Evolutionary conservation across 2,888 invertebrate species (phyloP), one percentile per base, ranked within the genome.

Genomic region (Ormyrus pomaceus): DNA sequence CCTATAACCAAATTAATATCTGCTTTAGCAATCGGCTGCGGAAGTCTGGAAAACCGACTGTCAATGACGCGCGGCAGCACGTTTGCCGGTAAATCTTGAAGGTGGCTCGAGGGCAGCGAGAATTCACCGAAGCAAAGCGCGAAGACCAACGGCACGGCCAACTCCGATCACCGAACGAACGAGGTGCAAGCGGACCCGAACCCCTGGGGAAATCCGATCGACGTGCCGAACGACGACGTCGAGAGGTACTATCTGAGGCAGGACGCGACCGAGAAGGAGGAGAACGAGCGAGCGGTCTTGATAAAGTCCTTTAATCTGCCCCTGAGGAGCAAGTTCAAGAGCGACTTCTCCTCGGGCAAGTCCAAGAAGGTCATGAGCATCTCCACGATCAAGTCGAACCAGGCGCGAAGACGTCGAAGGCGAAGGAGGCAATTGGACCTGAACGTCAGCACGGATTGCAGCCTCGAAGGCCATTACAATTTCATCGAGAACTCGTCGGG

Each of bases 101-200:
- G 87, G 85, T 88, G 90, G 89, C 88, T 87, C 82, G 88, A 87
- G 89, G 90, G 88, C 89, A 90, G 88, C 85, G 87, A 88, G 84
- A 87, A 75, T 50, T 9, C 51, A 46, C 5, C 11, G 79, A 77
- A 80, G 45, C 72, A 55, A 79, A 72, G 72, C 9, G 77, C n/a
- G 10, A 79, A 70, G 34, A 34, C 62, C 7, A 70, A 82, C 13
- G 53, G 72, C 13, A 73, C 59, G 6, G 82, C 51, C 8, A 19
- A 55, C 7, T 19, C 19, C 19, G 19, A 19, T 1, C 19, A 1
- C 19, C 19, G 19, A 19, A 68, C 65, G 7, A 56, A 62, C 13
- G 71, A 75, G 6, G 73, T 50, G 5, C 19, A 46, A n/a, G 58
- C 72, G 0, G 78, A 80, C 7, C 65, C 46, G 61, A 76, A 48